Evolutionary conservation across 2,888 invertebrate species (phyloP).

Genomic region (Stictocephala bisonia): DNA sequence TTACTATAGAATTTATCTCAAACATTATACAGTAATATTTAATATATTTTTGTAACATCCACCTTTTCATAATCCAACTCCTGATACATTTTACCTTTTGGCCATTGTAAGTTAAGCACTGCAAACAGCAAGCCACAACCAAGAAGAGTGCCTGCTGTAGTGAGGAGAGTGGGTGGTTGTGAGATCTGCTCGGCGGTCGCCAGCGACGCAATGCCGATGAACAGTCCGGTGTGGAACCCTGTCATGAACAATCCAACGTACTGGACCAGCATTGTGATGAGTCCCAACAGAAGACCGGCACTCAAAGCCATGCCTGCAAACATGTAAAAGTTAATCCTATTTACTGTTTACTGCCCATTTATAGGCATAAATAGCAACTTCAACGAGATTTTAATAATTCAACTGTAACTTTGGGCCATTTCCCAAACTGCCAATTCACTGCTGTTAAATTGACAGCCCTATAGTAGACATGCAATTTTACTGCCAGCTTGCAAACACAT

Average conservation of each 20-base stretch:
- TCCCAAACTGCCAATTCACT: too few relatives aligned
- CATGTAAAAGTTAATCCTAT: too few relatives aligned
- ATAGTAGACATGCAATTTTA: too few relatives aligned
- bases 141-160: conserved; percentile 76
- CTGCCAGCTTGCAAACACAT: too few relatives aligned
- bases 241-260: conserved; percentile 86
- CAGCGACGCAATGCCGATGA: conserved; percentile 71
- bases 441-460: too few relatives aligned
- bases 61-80: conserved; percentile 44
- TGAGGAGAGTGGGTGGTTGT: conserved; percentile 71
- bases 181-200: conserved; percentile 72
- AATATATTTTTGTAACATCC: background rate
- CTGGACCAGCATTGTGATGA: conserved; percentile 84
- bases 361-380: too few relatives aligned
- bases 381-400: too few relatives aligned
- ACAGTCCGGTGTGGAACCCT: conserved; percentile 80
- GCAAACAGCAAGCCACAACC: conserved; percentile 77
- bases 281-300: conserved; percentile 80
- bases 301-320: conserved; percentile 75
- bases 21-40: background rate
- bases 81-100: conserved; percentile 71
- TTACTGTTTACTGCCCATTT: too few relatives aligned
- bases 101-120: conserved; percentile 78
- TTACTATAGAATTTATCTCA: background rate
- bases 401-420: too few relatives aligned